phyloP scores from a whole-genome alignment of 1,140 invertebrate genomes.

The Drosophila orosa region DNA sequence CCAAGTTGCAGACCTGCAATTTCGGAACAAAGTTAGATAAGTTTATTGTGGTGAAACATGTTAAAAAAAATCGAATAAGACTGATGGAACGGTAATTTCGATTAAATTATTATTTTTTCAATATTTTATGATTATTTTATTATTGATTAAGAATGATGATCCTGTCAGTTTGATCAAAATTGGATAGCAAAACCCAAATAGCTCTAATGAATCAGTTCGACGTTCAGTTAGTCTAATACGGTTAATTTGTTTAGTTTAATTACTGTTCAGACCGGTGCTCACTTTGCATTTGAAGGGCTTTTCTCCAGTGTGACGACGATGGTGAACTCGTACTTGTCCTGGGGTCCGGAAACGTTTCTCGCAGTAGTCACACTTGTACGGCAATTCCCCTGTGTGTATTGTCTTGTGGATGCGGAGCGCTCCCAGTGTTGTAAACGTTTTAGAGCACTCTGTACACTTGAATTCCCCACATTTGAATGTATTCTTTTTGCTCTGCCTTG shows the following conservation, averaged over 20 bases:
- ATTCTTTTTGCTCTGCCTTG: background rate
- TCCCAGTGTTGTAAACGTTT: slow-evolving; percentile 67
- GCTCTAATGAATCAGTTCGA: too few species aligned
- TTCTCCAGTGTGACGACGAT: slow-evolving; percentile 94
- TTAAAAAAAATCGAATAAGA: too few species aligned
- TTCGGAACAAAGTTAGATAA: background rate
- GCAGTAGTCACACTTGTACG: slow-evolving; percentile 73
- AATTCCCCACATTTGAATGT: background rate
- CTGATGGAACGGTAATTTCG: too few species aligned
- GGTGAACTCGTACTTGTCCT: slow-evolving; percentile 87
- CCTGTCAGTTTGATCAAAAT: too few species aligned
- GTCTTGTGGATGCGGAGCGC: slow-evolving; percentile 69
- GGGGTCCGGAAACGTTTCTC: slow-evolving; percentile 78
- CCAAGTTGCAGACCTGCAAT: slow-evolving; percentile 68
- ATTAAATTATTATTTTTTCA: too few species aligned
- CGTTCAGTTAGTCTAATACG: background rate
- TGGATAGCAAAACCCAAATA: too few species aligned
- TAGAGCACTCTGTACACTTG: slow-evolving; percentile 57
- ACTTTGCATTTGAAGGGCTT: slow-evolving; percentile 93
- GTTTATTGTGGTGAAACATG: too few species aligned
- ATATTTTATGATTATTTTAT: too few species aligned
- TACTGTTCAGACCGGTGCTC: background rate
- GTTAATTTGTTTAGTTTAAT: background rate
- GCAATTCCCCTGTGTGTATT: slow-evolving; percentile 78
- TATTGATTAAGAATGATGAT: too few species aligned